Percentiles rank a stretch among this genome's conserved stretches.
Conservation (phyloP, 2,113 vertebrate species). For the Corythoichthys haematopterus region DNA sequence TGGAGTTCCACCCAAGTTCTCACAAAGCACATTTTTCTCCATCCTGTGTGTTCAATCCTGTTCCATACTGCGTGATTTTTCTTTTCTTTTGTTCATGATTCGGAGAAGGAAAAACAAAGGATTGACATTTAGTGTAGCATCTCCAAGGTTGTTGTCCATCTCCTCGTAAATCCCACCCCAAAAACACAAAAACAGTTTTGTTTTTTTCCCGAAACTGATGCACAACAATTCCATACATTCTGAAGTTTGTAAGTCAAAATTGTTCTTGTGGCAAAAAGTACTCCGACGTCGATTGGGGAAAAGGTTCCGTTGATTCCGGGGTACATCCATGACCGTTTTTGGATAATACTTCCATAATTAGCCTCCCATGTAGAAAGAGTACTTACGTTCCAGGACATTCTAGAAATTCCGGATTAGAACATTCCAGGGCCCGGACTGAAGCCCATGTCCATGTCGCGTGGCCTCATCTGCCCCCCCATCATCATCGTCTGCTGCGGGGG, state of each 20-base stretch:
- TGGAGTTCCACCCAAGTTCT: constrained; percentile 69
- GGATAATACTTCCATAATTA: constrained; percentile 55
- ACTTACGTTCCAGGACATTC: constrained; percentile 86
- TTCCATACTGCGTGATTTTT: constrained; percentile 59
- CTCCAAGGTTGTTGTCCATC: constrained; percentile 62
- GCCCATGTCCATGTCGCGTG: constrained; percentile 94
- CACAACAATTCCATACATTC: constrained; percentile 74
- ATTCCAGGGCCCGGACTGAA: constrained; percentile 96
- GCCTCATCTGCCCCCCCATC: constrained; percentile 97
- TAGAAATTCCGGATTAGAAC: constrained; percentile 77
- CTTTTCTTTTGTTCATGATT: constrained; percentile 53
- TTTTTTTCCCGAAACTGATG: constrained; percentile 57
- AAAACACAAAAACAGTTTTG: constrained; percentile 57
- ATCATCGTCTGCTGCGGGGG: constrained; percentile 98
- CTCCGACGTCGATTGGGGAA: constrained; percentile 51
- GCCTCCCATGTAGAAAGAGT: constrained; percentile 26
- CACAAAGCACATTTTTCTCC: constrained; percentile 67
- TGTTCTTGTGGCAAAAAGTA: constrained; percentile 64
- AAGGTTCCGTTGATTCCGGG: constrained; percentile 36
- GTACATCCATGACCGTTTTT: constrained; percentile 26
- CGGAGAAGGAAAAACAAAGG: constrained; percentile 48
- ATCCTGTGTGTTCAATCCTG: constrained; percentile 59
- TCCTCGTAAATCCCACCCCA: constrained; percentile 61
- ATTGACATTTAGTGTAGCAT: constrained; percentile 67
- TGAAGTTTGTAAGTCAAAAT: constrained; percentile 67